Percentiles rank a stretch among this genome's conserved stretches.
Evolutionary conservation across 35 echinoderm and acorn worm genomes (phyloP).

Genomic region (Ptychodera flava): DNA sequence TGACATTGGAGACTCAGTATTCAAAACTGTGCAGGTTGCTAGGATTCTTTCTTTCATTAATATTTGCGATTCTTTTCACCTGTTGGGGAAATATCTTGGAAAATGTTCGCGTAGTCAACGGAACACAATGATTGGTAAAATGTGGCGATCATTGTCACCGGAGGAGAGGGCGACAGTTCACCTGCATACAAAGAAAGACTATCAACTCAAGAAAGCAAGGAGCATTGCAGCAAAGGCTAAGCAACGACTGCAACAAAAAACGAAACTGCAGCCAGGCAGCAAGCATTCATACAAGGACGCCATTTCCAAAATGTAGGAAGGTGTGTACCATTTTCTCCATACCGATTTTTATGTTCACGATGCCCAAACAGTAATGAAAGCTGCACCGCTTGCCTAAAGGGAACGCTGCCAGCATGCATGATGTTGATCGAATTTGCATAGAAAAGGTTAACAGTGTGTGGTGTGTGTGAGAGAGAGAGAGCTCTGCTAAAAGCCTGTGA

Average conservation of each 20-base stretch:
- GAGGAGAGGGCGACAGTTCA: background rate
- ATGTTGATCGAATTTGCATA: no score
- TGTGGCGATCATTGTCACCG: background rate
- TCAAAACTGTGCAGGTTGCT: no score
- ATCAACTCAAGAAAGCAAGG: background rate
- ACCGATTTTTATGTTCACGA: no score
- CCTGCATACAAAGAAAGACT: background rate
- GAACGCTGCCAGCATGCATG: no score
- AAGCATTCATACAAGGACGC: background rate
- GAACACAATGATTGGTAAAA: background rate
- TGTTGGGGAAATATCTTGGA: background rate
- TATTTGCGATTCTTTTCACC: background rate
- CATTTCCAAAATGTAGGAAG: background rate
- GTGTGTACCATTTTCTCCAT: no score
- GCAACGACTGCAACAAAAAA: background rate
- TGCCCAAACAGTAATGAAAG: no score
- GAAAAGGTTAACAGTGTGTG: no score
- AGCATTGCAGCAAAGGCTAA: background rate
- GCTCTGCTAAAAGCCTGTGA: no score
- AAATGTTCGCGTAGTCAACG: background rate
- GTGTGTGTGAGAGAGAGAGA: no score
- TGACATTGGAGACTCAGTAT: no score
- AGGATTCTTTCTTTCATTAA: background rate
- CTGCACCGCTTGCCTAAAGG: no score
- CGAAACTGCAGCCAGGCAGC: background rate